phyloP scores from a whole-genome alignment of 2,113 vertebrate species.

The Charadrius vociferus region DNA sequence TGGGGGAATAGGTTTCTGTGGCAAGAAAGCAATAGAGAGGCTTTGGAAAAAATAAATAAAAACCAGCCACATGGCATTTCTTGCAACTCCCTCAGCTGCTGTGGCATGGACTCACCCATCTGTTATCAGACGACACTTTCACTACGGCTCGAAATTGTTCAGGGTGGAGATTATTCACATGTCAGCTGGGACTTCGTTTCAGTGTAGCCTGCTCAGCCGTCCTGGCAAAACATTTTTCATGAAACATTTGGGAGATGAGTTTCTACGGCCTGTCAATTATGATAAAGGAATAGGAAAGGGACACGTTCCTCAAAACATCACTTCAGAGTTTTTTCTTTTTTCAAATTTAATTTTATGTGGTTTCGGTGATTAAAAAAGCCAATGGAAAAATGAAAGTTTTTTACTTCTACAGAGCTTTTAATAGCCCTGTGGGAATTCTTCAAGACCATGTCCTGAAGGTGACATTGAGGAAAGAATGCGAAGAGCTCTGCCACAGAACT shows the following conservation, averaged over 20 bases:
- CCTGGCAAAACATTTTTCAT: conserved; percentile 49
- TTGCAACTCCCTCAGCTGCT: conserved; percentile 33
- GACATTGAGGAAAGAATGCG: not conserved
- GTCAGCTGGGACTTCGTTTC: conserved; percentile 32
- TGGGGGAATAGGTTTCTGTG: conserved; percentile 16
- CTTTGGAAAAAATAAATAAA: not conserved
- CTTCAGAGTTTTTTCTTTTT: not conserved
- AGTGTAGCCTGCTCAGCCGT: not conserved
- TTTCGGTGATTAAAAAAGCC: not conserved
- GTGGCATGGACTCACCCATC: conserved; percentile 31
- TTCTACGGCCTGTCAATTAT: conserved; percentile 38
- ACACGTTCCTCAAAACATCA: not conserved
- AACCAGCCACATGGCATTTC: conserved; percentile 7
- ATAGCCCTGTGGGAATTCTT: not conserved
- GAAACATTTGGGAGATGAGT: conserved; percentile 31
- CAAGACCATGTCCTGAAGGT: rapidly evolving
- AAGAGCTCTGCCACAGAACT: not conserved
- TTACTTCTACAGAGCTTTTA: not conserved
- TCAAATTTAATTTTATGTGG: not conserved
- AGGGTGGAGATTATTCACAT: conserved; percentile 48
- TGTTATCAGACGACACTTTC: conserved; percentile 24
- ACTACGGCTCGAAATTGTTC: conserved; percentile 27
- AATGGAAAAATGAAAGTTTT: not conserved
- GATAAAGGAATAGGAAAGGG: not conserved
- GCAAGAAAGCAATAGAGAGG: not conserved